Evolutionary conservation across 2,113 vertebrate genomes (phyloP).

Genomic region (Plecturocebus donacophilus): DNA sequence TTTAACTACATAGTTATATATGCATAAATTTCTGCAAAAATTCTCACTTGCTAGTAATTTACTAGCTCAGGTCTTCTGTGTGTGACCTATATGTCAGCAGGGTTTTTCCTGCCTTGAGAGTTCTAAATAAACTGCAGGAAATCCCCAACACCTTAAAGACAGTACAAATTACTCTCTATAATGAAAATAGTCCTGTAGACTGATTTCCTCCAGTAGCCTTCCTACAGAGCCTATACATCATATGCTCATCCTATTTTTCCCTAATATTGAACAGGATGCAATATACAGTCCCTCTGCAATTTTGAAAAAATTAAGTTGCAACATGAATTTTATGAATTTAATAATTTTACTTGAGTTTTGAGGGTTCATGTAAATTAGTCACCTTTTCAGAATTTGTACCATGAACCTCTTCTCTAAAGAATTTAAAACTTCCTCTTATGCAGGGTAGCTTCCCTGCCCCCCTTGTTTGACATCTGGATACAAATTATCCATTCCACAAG

Average conservation of each 20-base stretch:
- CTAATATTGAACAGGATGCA: neutral
- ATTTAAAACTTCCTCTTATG: neutral
- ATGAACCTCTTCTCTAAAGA: neutral
- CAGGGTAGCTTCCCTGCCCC: neutral
- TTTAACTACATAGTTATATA: neutral
- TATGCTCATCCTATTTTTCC: neutral
- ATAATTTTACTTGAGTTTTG: neutral
- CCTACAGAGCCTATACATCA: neutral
- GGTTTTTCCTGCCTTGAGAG: neutral
- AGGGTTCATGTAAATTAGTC: neutral
- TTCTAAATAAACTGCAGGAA: neutral
- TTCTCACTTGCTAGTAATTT: neutral
- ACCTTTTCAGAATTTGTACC: neutral
- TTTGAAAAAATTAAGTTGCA: neutral
- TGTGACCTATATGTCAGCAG: neutral
- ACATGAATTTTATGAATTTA: neutral
- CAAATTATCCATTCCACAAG: neutral
- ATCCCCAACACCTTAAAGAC: neutral
- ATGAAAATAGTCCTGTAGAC: neutral
- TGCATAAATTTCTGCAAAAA: neutral
- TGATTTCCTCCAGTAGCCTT: neutral
- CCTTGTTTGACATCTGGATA: neutral
- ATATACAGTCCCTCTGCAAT: neutral
- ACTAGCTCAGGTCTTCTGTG: neutral
- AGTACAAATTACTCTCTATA: neutral